Conservation (phyloP, 2,797 vertebrate genomes). For the Hydrophis major region DNA sequence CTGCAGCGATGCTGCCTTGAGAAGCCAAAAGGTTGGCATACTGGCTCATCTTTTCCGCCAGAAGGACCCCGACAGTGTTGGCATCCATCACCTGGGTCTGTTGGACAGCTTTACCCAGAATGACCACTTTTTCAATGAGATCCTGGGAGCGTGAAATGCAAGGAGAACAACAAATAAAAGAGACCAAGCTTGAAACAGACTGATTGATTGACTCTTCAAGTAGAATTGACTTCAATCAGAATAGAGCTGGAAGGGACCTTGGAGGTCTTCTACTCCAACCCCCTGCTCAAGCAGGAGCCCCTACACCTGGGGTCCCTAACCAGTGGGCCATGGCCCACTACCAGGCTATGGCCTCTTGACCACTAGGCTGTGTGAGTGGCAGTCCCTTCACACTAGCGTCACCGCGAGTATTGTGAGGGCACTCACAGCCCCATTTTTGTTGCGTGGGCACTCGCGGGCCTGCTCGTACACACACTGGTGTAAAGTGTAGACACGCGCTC, state of each 20-base stretch:
- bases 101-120: constrained; percentile 86
- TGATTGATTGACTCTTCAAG: neutral
- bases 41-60: constrained; percentile 92
- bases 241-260: too few species aligned
- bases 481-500: too few species aligned
- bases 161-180: neutral
- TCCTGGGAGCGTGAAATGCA: constrained; percentile 72
- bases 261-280: neutral
- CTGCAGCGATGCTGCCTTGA: constrained; percentile 89
- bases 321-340: too few species aligned
- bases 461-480: accelerated
- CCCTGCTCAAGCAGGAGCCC: neutral
- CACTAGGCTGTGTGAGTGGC: too few species aligned
- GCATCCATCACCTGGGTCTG: constrained; percentile 75
- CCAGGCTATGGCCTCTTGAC: too few species aligned
- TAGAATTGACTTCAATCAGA: neutral
- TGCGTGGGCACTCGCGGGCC: accelerated
- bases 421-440: too few species aligned
- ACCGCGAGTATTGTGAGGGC: too few species aligned
- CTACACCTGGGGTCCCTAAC: too few species aligned
- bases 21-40: constrained; percentile 91
- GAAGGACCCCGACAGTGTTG: constrained; percentile 75
- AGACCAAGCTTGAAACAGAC: neutral
- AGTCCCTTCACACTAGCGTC: too few species aligned
- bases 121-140: constrained; percentile 95